Evolutionary conservation across 2,113 vertebrate species (phyloP).

Genomic region (Heterochromis multidens): DNA sequence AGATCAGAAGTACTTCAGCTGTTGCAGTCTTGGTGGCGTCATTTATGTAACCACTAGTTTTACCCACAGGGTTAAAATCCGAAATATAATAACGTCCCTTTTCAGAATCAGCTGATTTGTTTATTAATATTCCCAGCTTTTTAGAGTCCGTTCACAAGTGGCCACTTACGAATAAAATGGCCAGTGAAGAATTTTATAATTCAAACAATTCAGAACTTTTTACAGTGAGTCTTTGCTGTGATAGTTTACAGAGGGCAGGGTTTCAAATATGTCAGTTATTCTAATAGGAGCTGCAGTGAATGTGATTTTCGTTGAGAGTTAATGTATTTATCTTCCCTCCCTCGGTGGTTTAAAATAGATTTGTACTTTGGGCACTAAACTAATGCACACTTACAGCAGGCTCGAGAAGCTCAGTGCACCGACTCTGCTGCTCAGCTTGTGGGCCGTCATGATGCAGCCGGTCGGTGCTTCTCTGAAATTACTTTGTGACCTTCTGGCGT

Average conservation of each 20-base stretch:
- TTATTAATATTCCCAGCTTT: neutral
- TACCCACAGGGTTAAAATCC: neutral
- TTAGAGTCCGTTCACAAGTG: neutral
- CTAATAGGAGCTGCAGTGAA: neutral
- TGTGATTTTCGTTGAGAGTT: neutral
- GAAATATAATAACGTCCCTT: neutral
- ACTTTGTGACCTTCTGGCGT: neutral
- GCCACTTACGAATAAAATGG: neutral
- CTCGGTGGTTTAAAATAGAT: neutral
- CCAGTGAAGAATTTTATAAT: neutral
- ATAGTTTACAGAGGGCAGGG: neutral
- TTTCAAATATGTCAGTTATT: neutral
- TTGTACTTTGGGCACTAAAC: neutral
- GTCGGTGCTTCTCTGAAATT: neutral
- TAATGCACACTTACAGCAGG: neutral
- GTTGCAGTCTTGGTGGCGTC: neutral
- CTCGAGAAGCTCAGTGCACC: neutral
- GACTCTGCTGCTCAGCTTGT: neutral
- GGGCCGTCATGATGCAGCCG: neutral
- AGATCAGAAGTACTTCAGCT: slow-evolving; percentile 1
- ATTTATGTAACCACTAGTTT: neutral
- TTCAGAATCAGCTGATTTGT: neutral
- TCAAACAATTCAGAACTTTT: neutral
- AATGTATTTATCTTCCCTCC: neutral
- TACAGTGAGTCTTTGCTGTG: neutral